A percentile compares a stretch with the other conserved stretches of the same genome.
These are phyloP conservation scores for Halyomorpha halys DNA, from an alignment of 1,140 invertebrate species.

Conservation along the genomic window DNA sequence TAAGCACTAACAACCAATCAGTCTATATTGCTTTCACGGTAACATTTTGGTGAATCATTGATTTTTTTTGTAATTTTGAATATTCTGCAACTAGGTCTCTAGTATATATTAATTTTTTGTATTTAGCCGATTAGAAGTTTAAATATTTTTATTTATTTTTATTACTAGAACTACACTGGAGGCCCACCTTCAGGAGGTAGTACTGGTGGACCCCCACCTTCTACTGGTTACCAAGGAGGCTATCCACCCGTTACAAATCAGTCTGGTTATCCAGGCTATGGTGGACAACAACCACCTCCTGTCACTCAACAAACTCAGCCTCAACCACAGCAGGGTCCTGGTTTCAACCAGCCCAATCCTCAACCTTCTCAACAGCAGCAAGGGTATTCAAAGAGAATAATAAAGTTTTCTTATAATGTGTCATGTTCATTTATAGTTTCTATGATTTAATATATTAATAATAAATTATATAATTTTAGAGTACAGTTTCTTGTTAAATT, in stretches of 20 bases:
- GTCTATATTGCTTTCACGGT: no score
- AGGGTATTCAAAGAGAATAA: slow-evolving; percentile 14
- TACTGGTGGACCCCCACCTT: slow-evolving; percentile 2
- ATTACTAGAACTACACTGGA: not conserved
- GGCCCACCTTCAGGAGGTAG: slow-evolving; percentile 9
- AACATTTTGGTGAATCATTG: no score
- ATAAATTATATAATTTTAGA: no score
- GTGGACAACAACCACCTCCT: slow-evolving; percentile 17
- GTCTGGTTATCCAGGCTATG: slow-evolving; percentile 12
- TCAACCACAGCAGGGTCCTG: slow-evolving; percentile 11
- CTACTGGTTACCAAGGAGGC: slow-evolving; percentile 8
- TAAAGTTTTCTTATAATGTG: no score
- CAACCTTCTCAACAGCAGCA: slow-evolving; percentile 24
- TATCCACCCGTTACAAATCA: slow-evolving; percentile 7
- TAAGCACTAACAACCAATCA: no score
- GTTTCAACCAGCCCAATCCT: slow-evolving; percentile 8
- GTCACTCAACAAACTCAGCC: slow-evolving; percentile 20
- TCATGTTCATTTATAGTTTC: no score
- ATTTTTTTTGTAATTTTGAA: no score
- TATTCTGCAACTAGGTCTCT: no score
- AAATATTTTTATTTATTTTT: not conserved
- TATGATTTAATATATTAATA: no score
- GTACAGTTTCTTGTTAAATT: not conserved
- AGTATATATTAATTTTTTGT: no score
- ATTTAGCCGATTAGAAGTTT: not conserved